Conservation (phyloP, 2,113 vertebrate species). For the Corythoichthys haematopterus region DNA sequence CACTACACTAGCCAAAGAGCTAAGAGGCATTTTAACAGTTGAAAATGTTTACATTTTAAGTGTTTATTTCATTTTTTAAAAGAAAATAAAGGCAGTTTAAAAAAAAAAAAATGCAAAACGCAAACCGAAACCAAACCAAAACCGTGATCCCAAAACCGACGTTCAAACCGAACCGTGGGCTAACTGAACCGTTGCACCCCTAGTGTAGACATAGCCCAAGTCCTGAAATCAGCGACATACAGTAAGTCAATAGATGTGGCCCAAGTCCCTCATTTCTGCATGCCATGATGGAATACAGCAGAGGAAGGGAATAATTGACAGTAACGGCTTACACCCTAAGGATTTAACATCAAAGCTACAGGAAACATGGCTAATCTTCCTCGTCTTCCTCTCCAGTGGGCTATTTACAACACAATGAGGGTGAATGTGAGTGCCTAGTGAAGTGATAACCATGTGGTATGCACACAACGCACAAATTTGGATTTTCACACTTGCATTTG, state of each 20-base stretch:
- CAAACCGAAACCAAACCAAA: too few species aligned
- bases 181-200: too few species aligned
- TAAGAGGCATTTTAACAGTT: too few species aligned
- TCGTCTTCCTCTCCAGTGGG: slow-evolving; percentile 53
- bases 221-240: background rate
- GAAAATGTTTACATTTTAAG: too few species aligned
- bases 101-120: too few species aligned
- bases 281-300: slow-evolving; percentile 53
- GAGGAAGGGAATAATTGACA: slow-evolving; percentile 55
- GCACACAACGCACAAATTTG: slow-evolving; percentile 38
- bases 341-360: slow-evolving; percentile 71
- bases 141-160: too few species aligned
- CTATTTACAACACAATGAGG: slow-evolving; percentile 44
- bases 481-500: background rate
- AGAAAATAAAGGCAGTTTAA: too few species aligned
- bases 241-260: background rate
- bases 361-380: slow-evolving; percentile 68
- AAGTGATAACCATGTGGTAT: slow-evolving; percentile 30
- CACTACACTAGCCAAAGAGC: too few species aligned
- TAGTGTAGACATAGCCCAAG: too few species aligned
- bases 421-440: slow-evolving; percentile 44
- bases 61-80: too few species aligned
- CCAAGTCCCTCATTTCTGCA: slow-evolving; percentile 12
- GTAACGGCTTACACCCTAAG: slow-evolving; percentile 48
- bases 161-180: too few species aligned